Percentiles rank a stretch among this genome's conserved stretches.
Evolutionary conservation across 2,888 invertebrate species (phyloP).

Genomic region (Syrista parreyssii): DNA sequence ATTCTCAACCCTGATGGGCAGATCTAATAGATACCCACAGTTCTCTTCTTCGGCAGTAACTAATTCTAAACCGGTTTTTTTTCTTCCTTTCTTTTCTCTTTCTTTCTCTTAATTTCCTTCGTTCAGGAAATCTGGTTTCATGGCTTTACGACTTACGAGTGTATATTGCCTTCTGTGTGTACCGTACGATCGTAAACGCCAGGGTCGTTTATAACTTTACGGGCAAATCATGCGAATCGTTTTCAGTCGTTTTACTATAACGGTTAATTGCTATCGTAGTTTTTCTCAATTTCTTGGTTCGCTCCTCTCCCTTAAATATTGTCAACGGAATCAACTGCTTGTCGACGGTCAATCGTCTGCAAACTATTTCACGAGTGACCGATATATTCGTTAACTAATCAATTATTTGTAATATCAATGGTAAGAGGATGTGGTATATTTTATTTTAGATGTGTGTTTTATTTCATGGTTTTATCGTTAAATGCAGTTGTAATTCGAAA

Average conservation of each 20-base stretch:
- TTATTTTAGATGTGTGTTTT: not conserved
- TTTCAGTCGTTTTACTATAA: not conserved
- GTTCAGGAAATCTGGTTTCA: conserved; percentile 1
- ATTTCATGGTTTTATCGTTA: too few relatives aligned
- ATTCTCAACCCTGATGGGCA: not conserved
- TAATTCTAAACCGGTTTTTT: conserved; percentile 10
- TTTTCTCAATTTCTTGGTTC: not conserved
- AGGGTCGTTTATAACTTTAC: not conserved
- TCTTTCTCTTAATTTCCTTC: conserved; percentile 1
- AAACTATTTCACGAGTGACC: not conserved
- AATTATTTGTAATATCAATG: not conserved
- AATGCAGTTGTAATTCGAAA: too few relatives aligned
- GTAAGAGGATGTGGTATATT: not conserved
- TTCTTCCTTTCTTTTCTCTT: not conserved
- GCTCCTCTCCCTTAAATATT: not conserved
- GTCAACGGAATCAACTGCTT: not conserved
- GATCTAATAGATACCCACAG: conserved; percentile 5
- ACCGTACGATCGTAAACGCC: conserved; percentile 3
- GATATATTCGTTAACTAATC: not conserved
- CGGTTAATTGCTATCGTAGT: not conserved
- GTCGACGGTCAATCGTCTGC: not conserved
- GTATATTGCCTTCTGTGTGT: not conserved
- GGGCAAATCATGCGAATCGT: conserved; percentile 1
- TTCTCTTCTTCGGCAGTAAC: conserved; percentile 4
- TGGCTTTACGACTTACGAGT: not conserved